Base-by-base conservation (phyloP, 2,113 vertebrate species). In the Rostratula benghalensis region DNA sequence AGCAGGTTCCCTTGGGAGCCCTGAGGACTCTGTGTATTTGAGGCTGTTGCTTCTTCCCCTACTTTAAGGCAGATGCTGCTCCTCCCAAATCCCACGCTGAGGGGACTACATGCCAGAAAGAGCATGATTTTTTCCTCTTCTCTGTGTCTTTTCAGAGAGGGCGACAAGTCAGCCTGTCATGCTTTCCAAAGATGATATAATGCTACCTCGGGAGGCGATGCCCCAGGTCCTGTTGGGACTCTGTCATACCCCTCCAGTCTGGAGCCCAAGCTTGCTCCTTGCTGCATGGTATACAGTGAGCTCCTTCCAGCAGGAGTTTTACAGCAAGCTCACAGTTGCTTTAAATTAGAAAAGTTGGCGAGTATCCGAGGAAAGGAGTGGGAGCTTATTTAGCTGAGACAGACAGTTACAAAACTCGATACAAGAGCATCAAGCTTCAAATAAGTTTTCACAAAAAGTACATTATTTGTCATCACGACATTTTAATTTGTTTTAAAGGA, bases 281-380 rank as follows among this genome's bases (percentile, higher is more conserved):
- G 39, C 80, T 93, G 83, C 65, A 8, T 6, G 25, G 65, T 91
- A 88, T 83, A 87, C 54, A 83, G 31, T 23, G 31, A 95, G 86
- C 89, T 94, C 95, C 97, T 97, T 97, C 96, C 97, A 97, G 97
- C 86, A 95, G 95, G 95, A 97, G 93, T 97, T 97, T 98, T 95
- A 97, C 85, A 97, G 97, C 94, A 93, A 97, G 95, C 97, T 97
- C 92, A 43, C 98, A 98, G 98, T 98, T 98, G 98, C 98, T 98
- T 98, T 98, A 98, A 97, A 98, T 98, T 98, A 98, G 91, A 97
- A 97, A 95, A 94, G 69, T 63, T 98, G 98, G 98, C 98, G 95
- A 96, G 90, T 89, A 88, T 89, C 96, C 88, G 94, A 93, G 93
- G 97, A 93, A 98, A 97, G 97, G 98, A 98, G 98, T 92, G 43